Evolutionary conservation across 2,888 invertebrate genomes (phyloP).

Genomic region (Chesias legatella): DNA sequence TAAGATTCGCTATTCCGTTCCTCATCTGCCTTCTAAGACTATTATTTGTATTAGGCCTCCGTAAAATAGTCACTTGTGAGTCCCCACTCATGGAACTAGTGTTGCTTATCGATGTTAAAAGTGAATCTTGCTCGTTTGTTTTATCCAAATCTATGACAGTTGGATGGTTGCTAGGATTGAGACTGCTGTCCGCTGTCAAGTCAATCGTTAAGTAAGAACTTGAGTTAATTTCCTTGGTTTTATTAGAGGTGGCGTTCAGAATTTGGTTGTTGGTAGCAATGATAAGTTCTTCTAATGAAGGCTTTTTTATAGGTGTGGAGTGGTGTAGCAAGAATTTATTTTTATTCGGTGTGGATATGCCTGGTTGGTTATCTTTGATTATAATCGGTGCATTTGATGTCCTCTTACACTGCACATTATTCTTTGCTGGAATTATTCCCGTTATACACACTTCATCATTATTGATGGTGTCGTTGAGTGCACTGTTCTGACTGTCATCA

Average conservation of each 20-base stretch:
- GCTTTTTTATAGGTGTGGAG: not conserved
- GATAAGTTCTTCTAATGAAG: slow-evolving; percentile 7
- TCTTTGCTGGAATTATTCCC: not conserved
- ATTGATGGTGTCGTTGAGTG: not conserved
- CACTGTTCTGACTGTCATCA: slow-evolving; percentile 9
- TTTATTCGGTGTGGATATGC: slow-evolving; percentile 4
- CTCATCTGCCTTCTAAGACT: slow-evolving; percentile 45
- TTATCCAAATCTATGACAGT: slow-evolving; percentile 47
- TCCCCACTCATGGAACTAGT: slow-evolving; percentile 55
- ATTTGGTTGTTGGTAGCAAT: slow-evolving; percentile 9
- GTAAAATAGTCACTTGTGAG: slow-evolving; percentile 58
- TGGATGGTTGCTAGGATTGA: slow-evolving; percentile 7
- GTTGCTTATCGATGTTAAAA: slow-evolving; percentile 41
- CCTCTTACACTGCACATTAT: not conserved
- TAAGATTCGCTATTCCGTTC: slow-evolving; percentile 52
- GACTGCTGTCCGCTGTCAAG: slow-evolving; percentile 44
- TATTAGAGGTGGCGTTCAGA: slow-evolving; percentile 32
- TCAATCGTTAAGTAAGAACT: slow-evolving; percentile 64
- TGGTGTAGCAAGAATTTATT: slow-evolving; percentile 6
- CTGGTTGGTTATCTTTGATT: slow-evolving; percentile 13
- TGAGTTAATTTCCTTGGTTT: slow-evolving; percentile 51
- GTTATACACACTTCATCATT: not conserved
- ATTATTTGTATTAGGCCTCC: slow-evolving; percentile 28
- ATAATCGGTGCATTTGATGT: not conserved
- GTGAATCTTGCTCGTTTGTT: slow-evolving; percentile 42